These are phyloP conservation scores for Panagrolaimus sp. DNA, from an alignment of 1,140 invertebrate genomes.

Conservation along the genomic window DNA sequence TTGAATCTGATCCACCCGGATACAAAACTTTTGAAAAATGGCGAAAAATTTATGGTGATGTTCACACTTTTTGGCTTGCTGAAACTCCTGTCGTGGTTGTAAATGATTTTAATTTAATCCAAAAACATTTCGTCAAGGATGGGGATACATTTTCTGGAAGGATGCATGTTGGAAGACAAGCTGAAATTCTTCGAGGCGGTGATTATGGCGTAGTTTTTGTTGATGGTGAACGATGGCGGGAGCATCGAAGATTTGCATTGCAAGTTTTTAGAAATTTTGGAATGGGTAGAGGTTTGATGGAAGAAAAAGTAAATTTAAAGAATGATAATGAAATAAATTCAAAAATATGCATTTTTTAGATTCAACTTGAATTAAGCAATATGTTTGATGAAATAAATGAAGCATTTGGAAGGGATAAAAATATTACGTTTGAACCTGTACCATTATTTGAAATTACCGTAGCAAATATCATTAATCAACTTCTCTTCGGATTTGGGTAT, in stretches of 20 bases:
- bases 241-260: background rate
- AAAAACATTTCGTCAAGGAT: background rate
- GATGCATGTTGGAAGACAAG: background rate
- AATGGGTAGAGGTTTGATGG: conserved; percentile 12
- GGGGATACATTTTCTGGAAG: conserved; percentile 9
- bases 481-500: conserved; percentile 5
- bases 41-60: background rate
- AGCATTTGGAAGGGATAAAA: background rate
- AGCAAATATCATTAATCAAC: background rate
- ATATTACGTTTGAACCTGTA: background rate
- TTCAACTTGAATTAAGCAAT: conserved; percentile 6
- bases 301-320: background rate
- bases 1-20: background rate
- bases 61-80: conserved; percentile 4
- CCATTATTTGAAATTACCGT: conserved; percentile 5
- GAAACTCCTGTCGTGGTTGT: background rate
- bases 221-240: background rate
- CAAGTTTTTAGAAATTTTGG: conserved; percentile 4
- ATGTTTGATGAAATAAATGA: background rate
- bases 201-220: background rate
- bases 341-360: background rate
- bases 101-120: background rate
- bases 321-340: background rate
- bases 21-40: conserved; percentile 6
- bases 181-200: background rate